phyloP scores from a whole-genome alignment of 2,888 invertebrate species.

The Poecilus cupreus region DNA sequence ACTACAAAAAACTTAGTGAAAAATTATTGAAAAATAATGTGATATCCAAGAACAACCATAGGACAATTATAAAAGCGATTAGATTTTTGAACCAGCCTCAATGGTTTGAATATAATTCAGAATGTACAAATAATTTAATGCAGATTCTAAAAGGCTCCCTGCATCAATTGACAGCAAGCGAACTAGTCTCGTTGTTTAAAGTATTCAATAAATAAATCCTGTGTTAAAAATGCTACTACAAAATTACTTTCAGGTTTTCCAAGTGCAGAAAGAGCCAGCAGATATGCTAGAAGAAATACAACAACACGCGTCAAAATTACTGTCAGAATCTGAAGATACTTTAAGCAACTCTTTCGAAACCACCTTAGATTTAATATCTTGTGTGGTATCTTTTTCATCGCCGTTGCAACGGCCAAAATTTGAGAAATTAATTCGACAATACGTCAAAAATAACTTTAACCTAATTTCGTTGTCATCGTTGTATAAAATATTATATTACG shows the following conservation, averaged over 20 bases:
- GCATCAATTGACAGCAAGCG: constrained; percentile 69
- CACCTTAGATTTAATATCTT: constrained; percentile 71
- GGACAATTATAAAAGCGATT: constrained; percentile 68
- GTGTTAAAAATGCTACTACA: not conserved
- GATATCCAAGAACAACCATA: constrained; percentile 66
- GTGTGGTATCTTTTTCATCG: constrained; percentile 72
- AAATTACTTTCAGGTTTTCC: constrained; percentile 70
- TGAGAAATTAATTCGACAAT: constrained; percentile 69
- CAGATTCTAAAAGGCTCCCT: constrained; percentile 70
- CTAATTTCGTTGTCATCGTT: constrained; percentile 69
- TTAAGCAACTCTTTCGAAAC: constrained; percentile 65
- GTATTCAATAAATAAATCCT: constrained; percentile 63
- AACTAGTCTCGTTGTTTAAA: constrained; percentile 70
- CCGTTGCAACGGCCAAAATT: constrained; percentile 72
- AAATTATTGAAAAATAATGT: constrained; percentile 68
- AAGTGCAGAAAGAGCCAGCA: constrained; percentile 75
- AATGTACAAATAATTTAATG: constrained; percentile 70
- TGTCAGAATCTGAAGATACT: constrained; percentile 69
- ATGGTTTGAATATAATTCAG: constrained; percentile 72
- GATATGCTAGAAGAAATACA: constrained; percentile 71
- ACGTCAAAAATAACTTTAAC: constrained; percentile 67
- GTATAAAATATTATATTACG: constrained; percentile 72
- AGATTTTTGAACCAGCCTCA: constrained; percentile 72
- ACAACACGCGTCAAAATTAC: constrained; percentile 69
- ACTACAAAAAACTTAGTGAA: constrained; percentile 70